Evolutionary conservation across 2,797 vertebrate species (phyloP).

Genomic region (Psittacula derbiana): DNA sequence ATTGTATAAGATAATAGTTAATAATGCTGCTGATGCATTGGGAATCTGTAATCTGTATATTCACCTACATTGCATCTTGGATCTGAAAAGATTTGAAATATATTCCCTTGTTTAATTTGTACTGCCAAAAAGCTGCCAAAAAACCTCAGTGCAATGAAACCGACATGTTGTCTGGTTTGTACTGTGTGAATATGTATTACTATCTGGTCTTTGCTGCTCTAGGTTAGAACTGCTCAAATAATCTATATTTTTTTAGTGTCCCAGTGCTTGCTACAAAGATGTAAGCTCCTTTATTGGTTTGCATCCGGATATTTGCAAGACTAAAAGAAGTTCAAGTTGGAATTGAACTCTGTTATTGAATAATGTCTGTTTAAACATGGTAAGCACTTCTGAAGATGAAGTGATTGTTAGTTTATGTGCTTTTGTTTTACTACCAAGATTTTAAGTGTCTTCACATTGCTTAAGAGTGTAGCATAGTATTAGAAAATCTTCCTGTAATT

Average conservation of each 20-base stretch:
- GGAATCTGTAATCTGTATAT: background rate
- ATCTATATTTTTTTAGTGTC: background rate
- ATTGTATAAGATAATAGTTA: background rate
- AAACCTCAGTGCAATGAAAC: background rate
- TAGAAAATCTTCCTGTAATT: background rate
- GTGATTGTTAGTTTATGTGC: background rate
- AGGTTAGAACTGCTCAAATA: background rate
- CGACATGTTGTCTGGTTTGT: background rate
- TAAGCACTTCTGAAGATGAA: background rate
- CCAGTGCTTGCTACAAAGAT: background rate
- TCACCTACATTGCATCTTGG: background rate
- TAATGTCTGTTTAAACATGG: background rate
- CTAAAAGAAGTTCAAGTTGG: background rate
- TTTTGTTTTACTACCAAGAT: background rate
- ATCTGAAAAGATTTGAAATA: constrained; percentile 38
- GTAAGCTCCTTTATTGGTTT: background rate
- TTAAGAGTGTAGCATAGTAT: background rate
- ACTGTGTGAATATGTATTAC: background rate
- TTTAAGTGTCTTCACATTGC: background rate
- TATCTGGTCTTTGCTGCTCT: background rate
- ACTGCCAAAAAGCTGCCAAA: background rate
- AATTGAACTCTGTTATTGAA: background rate
- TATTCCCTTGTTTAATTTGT: background rate
- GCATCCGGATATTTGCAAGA: background rate
- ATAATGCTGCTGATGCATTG: background rate